Percentiles rank a stretch among this genome's conserved stretches.
These are phyloP conservation scores for Acanthis flammea DNA, from an alignment of 2,797 vertebrate genomes.

Conservation along the genomic window DNA sequence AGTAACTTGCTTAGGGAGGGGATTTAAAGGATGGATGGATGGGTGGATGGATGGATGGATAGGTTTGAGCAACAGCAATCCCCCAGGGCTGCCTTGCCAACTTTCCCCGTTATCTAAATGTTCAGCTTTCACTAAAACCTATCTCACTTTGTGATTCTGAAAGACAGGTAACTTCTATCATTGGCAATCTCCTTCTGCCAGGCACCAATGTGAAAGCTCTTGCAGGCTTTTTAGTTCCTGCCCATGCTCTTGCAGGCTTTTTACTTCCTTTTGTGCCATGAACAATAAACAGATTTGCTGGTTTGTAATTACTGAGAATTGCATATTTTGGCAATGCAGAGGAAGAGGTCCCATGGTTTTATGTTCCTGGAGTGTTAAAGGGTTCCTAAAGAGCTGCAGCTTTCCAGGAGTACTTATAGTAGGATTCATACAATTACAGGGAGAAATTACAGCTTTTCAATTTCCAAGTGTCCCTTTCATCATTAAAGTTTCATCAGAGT, in stretches of 20 bases:
- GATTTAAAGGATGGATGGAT: not conserved
- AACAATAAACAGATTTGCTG: not conserved
- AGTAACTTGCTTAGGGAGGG: not conserved
- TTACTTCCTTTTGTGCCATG: not conserved
- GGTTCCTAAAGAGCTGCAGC: not conserved
- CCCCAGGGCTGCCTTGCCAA: not conserved
- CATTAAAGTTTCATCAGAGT: constrained; percentile 14
- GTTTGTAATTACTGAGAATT: not conserved
- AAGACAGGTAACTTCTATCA: not conserved
- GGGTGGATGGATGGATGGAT: not conserved
- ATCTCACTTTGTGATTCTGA: not conserved
- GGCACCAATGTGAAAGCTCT: not conserved
- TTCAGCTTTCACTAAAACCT: not conserved
- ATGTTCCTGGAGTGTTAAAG: not conserved
- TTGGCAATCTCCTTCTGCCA: not conserved
- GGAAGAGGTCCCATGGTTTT: not conserved
- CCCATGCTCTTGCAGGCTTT: not conserved
- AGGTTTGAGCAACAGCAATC: not conserved
- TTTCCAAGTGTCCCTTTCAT: not conserved
- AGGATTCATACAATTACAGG: not conserved
- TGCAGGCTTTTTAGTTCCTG: not conserved
- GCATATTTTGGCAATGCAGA: not conserved
- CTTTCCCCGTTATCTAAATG: not conserved
- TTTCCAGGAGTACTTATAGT: not conserved
- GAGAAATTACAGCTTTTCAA: not conserved